Evolutionary conservation across 2,113 vertebrate genomes (phyloP), one percentile per base, ranked within the genome.

Genomic region (Pleuronectes platessa): DNA sequence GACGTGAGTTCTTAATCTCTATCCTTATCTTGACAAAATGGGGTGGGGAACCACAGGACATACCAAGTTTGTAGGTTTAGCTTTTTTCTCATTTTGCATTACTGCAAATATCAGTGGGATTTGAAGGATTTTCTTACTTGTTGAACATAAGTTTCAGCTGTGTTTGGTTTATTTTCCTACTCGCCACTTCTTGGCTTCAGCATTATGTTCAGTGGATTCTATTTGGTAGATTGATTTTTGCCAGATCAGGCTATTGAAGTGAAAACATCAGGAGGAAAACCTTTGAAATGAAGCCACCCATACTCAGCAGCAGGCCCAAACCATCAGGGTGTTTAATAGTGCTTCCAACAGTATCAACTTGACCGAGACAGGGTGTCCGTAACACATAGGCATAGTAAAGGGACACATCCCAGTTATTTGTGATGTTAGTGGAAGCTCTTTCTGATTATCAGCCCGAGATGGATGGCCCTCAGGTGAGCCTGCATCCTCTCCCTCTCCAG

Each of bases 401-500:
- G 26, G 47, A 61, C 62, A 49, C 58, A 31, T 75, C 54, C 11
- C 40, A 66, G 20, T 70, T 86, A 81, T 76, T 89, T 78, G 66
- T 12, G 15, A 64, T 51, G 54, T 74, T 15, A 24, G 68, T 13
- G 6, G 55, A 68, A 60, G 62, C 53, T 70, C 6, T 0, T 4
- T 49, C 65, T 40, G 54, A 72, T 74, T 21, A 78, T 67, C 45
- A 68, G 37, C 47, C 26, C 1, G 35, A 40, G 73, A 56, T 27
- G 27, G 55, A 27, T 0, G 53, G 24, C 35, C 23, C 58, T 69
- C 14, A 24, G 17, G 49, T 78, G 65, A 51, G 15, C 20, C 18
- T 40, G 56, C 15, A 2, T 15, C 56, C 24, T 24, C 24, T 27
- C 23, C 23, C 15, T 64, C 47, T 77, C 56, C 60, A 40, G 21